phyloP scores from a whole-genome alignment of 2,888 invertebrate species.

The Aphidius colemani region DNA sequence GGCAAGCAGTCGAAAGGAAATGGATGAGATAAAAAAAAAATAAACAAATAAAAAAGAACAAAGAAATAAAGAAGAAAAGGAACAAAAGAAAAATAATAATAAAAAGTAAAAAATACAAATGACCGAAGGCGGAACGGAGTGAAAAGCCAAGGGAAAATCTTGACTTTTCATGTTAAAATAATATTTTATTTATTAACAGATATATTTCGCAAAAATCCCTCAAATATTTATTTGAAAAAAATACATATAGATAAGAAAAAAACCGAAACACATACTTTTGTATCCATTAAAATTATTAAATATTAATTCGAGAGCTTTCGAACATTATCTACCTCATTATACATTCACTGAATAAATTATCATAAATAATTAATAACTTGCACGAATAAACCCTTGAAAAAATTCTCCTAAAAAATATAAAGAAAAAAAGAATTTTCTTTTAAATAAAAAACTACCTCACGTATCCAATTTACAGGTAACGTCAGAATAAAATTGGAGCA shows the following conservation, averaged over 20 bases:
- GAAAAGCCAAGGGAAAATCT: constrained; percentile 23
- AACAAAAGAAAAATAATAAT: too few species aligned
- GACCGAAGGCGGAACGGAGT: constrained; percentile 4
- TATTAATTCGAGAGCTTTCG: too few species aligned
- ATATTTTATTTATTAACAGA: constrained; percentile 22
- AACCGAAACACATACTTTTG: constrained; percentile 6
- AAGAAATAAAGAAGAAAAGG: not conserved
- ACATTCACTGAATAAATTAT: too few species aligned
- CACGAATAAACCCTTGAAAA: too few species aligned
- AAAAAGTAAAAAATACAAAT: not conserved
- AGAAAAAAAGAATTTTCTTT: too few species aligned
- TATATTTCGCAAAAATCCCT: constrained; percentile 11
- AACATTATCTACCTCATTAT: too few species aligned
- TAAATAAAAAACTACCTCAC: too few species aligned
- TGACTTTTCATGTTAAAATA: constrained; percentile 11
- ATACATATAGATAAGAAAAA: constrained; percentile 6
- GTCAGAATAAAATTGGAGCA: too few species aligned
- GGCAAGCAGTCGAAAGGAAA: constrained; percentile 9
- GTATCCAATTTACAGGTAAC: too few species aligned
- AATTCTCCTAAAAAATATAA: too few species aligned
- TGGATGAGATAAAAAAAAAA: constrained; percentile 10
- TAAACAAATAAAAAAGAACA: not conserved
- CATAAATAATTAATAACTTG: too few species aligned
- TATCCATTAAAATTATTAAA: not conserved
- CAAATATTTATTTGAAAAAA: constrained; percentile 11